Evolutionary conservation across 2,888 invertebrate genomes (phyloP).

Genomic region (Synanthedon formicaeformis): DNA sequence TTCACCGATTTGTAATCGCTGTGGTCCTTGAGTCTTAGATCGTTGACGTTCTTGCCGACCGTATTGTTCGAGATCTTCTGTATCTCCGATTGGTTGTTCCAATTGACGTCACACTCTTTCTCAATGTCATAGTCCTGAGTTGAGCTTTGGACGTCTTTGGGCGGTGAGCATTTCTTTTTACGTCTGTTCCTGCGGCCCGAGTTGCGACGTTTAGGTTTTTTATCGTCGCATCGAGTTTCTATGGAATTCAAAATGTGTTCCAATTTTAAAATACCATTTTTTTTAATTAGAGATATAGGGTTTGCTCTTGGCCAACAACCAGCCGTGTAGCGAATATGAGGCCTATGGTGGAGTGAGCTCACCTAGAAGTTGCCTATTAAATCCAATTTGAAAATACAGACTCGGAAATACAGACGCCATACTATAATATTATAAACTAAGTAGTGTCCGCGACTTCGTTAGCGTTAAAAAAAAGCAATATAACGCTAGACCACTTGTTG

Average conservation of each 20-base stretch:
- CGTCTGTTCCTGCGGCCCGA: constrained; percentile 44
- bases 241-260: constrained; percentile 5
- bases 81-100: constrained; percentile 25
- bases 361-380: no score
- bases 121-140: constrained; percentile 1
- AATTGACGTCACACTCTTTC: constrained; percentile 6
- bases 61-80: constrained; percentile 29
- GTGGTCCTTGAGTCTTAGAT: constrained; percentile 22
- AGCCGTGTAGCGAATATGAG: no score
- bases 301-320: no score
- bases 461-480: no score
- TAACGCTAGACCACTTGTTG: no score
- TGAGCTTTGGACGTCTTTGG: background rate
- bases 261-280: no score
- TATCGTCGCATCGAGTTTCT: constrained; percentile 34
- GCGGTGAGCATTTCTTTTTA: constrained; percentile 46
- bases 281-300: no score
- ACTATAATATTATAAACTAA: no score
- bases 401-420: no score
- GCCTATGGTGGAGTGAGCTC: no score
- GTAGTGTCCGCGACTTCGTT: no score
- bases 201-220: constrained; percentile 41
- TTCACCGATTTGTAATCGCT: background rate
- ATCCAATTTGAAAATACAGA: no score
- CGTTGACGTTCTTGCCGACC: constrained; percentile 52